phyloP scores from a whole-genome alignment of 2,797 vertebrate genomes.

The Tinamus major region DNA sequence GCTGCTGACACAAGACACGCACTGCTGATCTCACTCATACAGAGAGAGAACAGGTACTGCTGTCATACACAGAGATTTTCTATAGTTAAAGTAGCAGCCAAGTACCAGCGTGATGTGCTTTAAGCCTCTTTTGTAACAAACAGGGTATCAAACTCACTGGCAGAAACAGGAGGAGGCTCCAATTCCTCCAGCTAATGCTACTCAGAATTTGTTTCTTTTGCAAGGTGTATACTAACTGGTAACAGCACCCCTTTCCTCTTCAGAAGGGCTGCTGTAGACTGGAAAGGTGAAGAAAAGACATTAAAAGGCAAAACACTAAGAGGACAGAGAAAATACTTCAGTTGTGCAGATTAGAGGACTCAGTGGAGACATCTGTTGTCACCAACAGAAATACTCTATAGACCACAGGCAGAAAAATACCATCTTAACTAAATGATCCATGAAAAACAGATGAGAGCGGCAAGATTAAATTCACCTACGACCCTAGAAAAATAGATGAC shows the following conservation, averaged over 20 bases:
- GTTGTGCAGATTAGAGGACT: constrained; percentile 31
- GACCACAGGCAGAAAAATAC: background rate
- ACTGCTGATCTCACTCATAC: background rate
- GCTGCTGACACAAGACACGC: background rate
- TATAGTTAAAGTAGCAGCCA: background rate
- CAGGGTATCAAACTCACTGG: background rate
- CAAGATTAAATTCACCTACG: constrained; percentile 19
- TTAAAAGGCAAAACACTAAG: constrained; percentile 36
- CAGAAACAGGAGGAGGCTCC: background rate
- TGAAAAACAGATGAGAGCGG: background rate
- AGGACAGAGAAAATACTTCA: background rate
- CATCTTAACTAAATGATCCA: no score
- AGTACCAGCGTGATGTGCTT: background rate
- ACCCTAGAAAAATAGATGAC: background rate
- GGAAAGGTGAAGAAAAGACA: constrained; percentile 19
- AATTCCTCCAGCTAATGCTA: background rate
- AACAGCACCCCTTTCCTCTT: background rate
- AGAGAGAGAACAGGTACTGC: background rate
- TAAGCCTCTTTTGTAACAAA: background rate
- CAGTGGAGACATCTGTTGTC: constrained; percentile 12
- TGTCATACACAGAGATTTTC: background rate
- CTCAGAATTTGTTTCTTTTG: background rate
- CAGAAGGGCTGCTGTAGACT: background rate
- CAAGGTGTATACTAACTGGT: background rate
- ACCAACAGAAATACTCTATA: constrained; percentile 29